These are phyloP conservation scores for Tadarida brasiliensis DNA, from an alignment of 2,797 vertebrate genomes.

Conservation along the genomic window DNA sequence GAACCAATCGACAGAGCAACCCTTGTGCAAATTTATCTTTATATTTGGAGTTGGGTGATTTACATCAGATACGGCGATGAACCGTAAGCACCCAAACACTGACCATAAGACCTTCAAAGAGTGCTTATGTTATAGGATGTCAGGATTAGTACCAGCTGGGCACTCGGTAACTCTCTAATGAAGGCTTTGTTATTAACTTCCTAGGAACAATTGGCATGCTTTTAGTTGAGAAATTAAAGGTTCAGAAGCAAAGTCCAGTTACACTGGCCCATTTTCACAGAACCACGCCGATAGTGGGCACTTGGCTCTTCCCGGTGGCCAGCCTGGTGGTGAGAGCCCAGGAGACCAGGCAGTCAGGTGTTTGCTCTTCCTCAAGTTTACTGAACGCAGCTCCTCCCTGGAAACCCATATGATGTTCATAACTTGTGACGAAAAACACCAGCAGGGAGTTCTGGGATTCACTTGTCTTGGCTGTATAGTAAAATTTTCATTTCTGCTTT, in stretches of 20 bases:
- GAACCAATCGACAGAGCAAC: background rate
- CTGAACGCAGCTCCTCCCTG: constrained; percentile 2
- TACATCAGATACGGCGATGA: background rate
- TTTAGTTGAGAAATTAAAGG: background rate
- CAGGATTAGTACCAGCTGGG: background rate
- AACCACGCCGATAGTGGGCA: background rate
- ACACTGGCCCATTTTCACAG: background rate
- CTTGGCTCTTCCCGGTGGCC: background rate
- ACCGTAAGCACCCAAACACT: background rate
- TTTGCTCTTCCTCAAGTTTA: background rate
- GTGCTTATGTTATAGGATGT: accelerated
- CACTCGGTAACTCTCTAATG: background rate
- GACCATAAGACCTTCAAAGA: background rate
- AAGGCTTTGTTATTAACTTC: constrained; percentile 6
- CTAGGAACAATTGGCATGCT: background rate
- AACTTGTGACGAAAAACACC: constrained; percentile 54
- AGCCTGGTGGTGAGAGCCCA: background rate
- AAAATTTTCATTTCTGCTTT: constrained; percentile 71
- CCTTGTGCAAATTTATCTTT: background rate
- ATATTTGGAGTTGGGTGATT: background rate
- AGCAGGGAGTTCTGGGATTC: constrained; percentile 52
- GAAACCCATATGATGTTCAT: constrained; percentile 53
- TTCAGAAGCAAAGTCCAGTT: constrained; percentile 24
- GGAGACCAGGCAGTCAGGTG: background rate
- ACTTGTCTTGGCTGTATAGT: constrained; percentile 37